Base-by-base conservation (phyloP, 2,113 vertebrate species). In the Microcebus ravelobensis region DNA sequence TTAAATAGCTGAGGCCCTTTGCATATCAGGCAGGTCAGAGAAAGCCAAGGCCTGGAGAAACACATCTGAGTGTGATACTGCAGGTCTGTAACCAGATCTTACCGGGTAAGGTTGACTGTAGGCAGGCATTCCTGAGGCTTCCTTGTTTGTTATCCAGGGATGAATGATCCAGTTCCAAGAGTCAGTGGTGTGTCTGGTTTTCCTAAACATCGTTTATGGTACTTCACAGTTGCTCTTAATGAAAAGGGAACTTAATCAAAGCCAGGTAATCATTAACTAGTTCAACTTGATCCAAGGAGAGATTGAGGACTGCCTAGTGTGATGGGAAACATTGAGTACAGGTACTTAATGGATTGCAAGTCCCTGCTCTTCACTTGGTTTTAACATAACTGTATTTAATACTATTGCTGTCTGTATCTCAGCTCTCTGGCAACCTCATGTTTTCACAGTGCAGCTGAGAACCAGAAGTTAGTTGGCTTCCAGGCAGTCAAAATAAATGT, bases 401-500 rank as follows among this genome's bases (percentile, higher is more conserved):
- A 8, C 13, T 45, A 21, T 68, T 31, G 9, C 91, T 59, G 63
- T 52, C 76, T 59, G 88, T 85, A 27, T 84, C 77, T 31, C 71
- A 9, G 85, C n/a, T 36, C 48, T 88, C 82, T 88, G 82, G 89
- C 95, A 61, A n/a, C 82, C 89, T 89, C 73, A 0, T 89, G 9
- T 91, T 95, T 88, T 95, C 95, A 74, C 88, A 76, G 96, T 84
- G 88, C 88, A 85, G 90, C 91, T 92, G 95, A 95, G 84, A 95
- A 94, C 65, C 91, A 96, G 96, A 90, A 94, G 96, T 92, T 71
- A 84, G 76, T 73, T 94, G 93, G 86, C 89, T 96, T 91, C 71
- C 67, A 96, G 91, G 96, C 95, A 95, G 85, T 89, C 76, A 90
- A 65, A 96, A 92, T 97, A 84, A 96, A 94, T 90, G 96, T 77